phyloP scores from a whole-genome alignment of 2,113 vertebrate genomes.

The Tupaia tana region DNA sequence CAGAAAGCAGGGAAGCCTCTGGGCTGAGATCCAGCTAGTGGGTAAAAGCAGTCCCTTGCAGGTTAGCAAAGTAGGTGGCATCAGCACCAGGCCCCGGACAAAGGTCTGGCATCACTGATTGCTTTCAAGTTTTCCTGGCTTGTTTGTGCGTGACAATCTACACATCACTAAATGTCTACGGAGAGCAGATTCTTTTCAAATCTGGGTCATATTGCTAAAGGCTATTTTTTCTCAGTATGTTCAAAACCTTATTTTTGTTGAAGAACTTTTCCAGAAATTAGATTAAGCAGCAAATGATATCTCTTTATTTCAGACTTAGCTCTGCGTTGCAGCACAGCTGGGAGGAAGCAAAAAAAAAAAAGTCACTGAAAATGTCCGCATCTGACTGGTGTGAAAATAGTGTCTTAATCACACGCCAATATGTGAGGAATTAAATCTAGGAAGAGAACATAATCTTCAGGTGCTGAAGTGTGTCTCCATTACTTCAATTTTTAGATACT shows the following conservation, averaged over 20 bases:
- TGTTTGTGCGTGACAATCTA: neutral
- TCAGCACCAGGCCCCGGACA: neutral
- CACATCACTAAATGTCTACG: neutral
- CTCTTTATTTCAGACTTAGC: conserved; percentile 39
- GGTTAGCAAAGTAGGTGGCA: neutral
- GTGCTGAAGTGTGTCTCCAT: neutral
- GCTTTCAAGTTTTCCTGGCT: neutral
- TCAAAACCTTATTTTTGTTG: conserved; percentile 16
- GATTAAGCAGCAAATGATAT: conserved; percentile 42
- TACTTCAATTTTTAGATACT: conserved; percentile 42
- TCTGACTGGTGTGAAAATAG: conserved; percentile 3
- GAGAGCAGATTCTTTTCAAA: neutral
- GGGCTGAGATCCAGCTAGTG: neutral
- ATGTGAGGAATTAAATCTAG: neutral
- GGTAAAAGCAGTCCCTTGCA: neutral
- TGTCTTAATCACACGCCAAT: neutral
- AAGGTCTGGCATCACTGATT: neutral
- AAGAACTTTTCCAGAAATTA: conserved; percentile 46
- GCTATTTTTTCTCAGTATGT: neutral
- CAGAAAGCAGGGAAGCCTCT: neutral
- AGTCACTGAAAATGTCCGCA: neutral
- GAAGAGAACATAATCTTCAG: neutral
- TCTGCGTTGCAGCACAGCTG: neutral
- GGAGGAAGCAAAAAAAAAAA: neutral
- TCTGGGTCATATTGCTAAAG: neutral